Base-by-base conservation (phyloP, 2,113 vertebrate species). In the Rousettus leschenaultii region DNA sequence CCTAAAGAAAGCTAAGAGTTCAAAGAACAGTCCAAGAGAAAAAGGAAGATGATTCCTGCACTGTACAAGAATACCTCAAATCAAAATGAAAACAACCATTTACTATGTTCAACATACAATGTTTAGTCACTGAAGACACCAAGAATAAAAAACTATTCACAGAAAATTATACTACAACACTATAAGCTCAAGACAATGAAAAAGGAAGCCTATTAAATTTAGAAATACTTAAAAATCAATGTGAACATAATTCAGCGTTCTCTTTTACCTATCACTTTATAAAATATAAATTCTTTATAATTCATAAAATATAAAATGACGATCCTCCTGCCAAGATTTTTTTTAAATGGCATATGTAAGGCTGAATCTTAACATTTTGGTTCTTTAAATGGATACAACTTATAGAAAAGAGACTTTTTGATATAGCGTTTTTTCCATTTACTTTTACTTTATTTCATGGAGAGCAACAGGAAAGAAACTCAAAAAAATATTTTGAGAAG, bases 121-220 rank as follows among this genome's bases (percentile, higher is more conserved):
- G 28, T 24, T 90, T 86, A 82, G 26, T 91, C 51, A 95, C 18
- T 38, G 55, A 89, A 75, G 59, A 82, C 26, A 92, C 22, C 43
- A 73, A 55, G 11, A 95, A 79, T 3, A 88, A 94, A 89, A 94
- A 94, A 35, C 66, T 92, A 71, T 80, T 86, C 79, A 89, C 26
- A 92, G 51, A 77, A 51, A 94, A 55, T 88, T 30, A 57, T 30
- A 75, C 3, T 59, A 61, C 57, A 94, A 38, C 21, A 92, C 53
- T 82, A 86, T 30, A 94, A 74, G 14, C 24, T 87, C 38, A 94
- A 65, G 30, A 82, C 24, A 73, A 92, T 70, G 15, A 61, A 68
- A 95, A 86, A 82, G 18, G 24, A 85, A 85, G 13, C 19, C 40
- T 15, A 91, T 65, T 83, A 87, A 75, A 43, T 48, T 30, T 79